Conservation (phyloP, 2,113 vertebrate genomes). For the Glaucidium brasilianum region DNA sequence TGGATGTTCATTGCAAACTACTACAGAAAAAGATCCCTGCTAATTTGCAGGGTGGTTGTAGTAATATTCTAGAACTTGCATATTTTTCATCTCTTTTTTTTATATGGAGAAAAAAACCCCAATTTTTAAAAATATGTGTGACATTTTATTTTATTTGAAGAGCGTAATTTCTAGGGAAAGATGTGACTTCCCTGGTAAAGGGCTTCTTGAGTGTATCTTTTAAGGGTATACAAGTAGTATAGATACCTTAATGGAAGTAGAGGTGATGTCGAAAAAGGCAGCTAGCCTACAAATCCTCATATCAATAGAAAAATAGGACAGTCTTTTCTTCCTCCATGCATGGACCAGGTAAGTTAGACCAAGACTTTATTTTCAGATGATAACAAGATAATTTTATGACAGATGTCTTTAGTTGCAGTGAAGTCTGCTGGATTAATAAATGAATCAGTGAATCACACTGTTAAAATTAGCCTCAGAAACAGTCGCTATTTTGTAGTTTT, state of each 20-base stretch:
- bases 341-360: background rate
- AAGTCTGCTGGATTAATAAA: background rate
- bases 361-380: background rate
- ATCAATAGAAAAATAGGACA: background rate
- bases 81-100: background rate
- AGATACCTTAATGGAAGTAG: background rate
- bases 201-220: background rate
- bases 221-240: background rate
- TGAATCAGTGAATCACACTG: background rate
- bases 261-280: background rate
- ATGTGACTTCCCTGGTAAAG: background rate
- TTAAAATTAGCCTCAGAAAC: background rate
- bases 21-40: background rate
- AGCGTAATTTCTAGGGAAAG: background rate
- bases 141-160: background rate
- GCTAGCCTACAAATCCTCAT: background rate
- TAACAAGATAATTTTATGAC: background rate
- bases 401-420: background rate
- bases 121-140: background rate
- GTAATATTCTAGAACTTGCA: background rate
- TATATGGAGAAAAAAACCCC: background rate
- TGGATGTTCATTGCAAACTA: background rate
- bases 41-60: background rate
- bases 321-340: background rate
- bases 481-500: background rate